Base-by-base conservation (phyloP, 2,797 vertebrate genomes). In the Myiotriccus ornatus region DNA sequence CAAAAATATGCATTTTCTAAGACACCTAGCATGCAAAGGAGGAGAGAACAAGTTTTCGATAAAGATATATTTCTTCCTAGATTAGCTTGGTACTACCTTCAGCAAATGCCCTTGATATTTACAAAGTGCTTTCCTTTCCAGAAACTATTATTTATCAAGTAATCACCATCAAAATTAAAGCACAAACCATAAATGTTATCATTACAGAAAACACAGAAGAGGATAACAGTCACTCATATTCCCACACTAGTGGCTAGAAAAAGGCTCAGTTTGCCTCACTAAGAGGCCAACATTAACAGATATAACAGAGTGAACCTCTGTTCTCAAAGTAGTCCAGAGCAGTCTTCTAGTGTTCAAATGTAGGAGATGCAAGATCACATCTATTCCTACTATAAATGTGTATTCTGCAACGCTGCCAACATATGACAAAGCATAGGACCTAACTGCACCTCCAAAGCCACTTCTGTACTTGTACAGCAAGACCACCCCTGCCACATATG, bases 401-500 rank as follows among this genome's bases (percentile, higher is more conserved):
- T 39, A 39, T 56, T 9, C 32, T 30, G 5, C 35, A 57, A 3
- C 2, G 1, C 2, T n/a, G 39, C 35, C 64, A 92, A 27, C 12
- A 16, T 5, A 12, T 1, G 3, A 52, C 28, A 88, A 46, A 82
- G 23, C 22, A 76, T 7, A 35, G 15, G 5, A 53, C 21, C 30
- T 22, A 50, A 21, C 0, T 41, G 28, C 15, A 77, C 18, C 12
- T 46, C 55, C 46, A 62, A 55, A 70, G 37, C 4, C 52, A 50
- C n/a, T 68, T 69, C 32, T 25, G 15, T 24, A 50, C n/a, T 25
- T 23, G 9, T 19, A 30, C 14, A 30, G 37, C 65, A 56, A 88
- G 37, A 50, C 25, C 35, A 39, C 4, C 8, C 10, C 50, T 44
- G 12, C 22, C 12, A 25, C 0, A 1, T 10, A 28, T 2, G 21